These are phyloP conservation scores for Drosophila monieri DNA, from an alignment of 2,888 invertebrate genomes.

Conservation along the genomic window DNA sequence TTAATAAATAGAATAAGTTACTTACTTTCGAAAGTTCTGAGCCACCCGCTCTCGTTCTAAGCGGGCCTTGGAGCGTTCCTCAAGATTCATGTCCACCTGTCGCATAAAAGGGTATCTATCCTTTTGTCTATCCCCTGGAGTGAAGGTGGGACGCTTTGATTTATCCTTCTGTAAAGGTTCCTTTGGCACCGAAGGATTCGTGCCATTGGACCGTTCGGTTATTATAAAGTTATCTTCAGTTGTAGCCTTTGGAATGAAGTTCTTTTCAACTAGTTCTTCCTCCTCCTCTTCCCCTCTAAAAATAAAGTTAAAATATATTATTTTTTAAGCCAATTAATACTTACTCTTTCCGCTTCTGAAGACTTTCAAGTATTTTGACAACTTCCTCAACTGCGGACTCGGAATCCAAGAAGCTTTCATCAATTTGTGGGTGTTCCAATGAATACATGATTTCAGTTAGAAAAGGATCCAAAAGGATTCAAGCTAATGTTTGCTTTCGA, in stretches of 20 bases:
- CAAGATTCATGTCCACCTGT: conserved; percentile 90
- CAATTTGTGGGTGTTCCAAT: conserved; percentile 60
- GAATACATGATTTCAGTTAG: conserved; percentile 49
- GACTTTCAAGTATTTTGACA: conserved; percentile 41
- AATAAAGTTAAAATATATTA: background rate
- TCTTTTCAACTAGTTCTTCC: background rate
- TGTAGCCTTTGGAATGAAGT: conserved; percentile 74
- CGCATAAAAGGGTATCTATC: conserved; percentile 90
- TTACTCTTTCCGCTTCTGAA: conserved; percentile 51
- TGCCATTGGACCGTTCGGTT: conserved; percentile 85
- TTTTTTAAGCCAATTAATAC: fast-evolving
- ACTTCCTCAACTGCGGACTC: conserved; percentile 63
- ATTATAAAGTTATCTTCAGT: conserved; percentile 85
- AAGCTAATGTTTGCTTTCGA: conserved; percentile 13
- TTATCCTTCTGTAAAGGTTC: background rate
- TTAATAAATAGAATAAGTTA: background rate
- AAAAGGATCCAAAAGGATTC: conserved; percentile 4
- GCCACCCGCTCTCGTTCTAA: conserved; percentile 88
- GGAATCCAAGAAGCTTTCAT: conserved; percentile 54
- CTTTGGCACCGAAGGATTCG: background rate
- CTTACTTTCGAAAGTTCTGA: conserved; percentile 87
- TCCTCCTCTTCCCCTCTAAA: conserved; percentile 29
- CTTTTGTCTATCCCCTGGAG: conserved; percentile 80
- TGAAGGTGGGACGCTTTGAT: conserved; percentile 4
- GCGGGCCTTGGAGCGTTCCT: conserved; percentile 87